Base-by-base conservation (phyloP, 1,140 invertebrate species). In the Scaptomyza montana region DNA sequence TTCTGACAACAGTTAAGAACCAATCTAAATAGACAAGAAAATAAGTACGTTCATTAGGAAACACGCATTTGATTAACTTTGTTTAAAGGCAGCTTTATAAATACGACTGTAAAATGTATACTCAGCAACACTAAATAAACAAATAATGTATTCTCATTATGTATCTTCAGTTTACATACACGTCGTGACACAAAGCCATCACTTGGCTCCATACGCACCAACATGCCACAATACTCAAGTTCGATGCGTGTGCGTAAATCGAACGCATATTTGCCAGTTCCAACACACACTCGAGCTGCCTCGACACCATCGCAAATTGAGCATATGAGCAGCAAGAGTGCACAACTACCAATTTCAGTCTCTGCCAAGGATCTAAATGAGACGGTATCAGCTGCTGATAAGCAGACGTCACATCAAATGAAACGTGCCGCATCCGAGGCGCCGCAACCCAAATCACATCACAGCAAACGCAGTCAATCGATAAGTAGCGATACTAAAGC, bases 271-370 rank as follows among this genome's bases (percentile, higher is more conserved):
- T 57, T 92, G 57, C 91, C 91, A 12, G 82, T 92, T 36, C 91
- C 91, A 19, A 71, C 85, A 9, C 91, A 92, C 67, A 61, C 86
- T 13, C 78, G 91, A 28, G 91, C 91, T 13, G 91, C 90, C 5
- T 92, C 91, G 39, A 92, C 91, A 25, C 91, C 91, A 5, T 90
- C 90, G 12, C 91, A 91, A 73, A 77, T 91, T 6, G 91, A 92
- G 49, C 86, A 90, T 61, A 43, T 70, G 30, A 68, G 41, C 30
- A 80, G 87, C n/a, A 5, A 8, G 12, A 39, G 47, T 9, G 50
- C 62, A 39, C 46, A 61, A 5, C 41, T 77, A 21, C 75, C 76
- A 13, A 73, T 75, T 5, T 77, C 79, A 3, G 65, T 53, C 7
- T 89, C 82, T 10, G 79, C 73, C 46, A 87, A 77, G 47, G 81